These are phyloP conservation scores for Laspeyria flexula DNA, from an alignment of 2,888 invertebrate species.

Conservation along the genomic window DNA sequence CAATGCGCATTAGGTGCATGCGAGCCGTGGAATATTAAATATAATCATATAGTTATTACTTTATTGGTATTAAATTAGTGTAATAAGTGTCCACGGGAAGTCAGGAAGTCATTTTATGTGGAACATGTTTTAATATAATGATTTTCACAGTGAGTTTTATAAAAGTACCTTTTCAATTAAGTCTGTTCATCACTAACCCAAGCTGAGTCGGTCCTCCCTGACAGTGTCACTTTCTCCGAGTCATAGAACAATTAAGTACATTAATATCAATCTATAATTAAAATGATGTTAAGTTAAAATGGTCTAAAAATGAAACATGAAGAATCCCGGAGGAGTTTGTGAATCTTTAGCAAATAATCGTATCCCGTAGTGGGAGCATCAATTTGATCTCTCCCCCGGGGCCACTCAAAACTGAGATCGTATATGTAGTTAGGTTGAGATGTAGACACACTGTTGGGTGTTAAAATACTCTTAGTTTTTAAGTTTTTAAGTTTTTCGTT, in stretches of 20 bases:
- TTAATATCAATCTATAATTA: too few relatives aligned
- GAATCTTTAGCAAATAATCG: slow-evolving; percentile 22
- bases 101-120: too few relatives aligned
- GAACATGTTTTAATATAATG: too few relatives aligned
- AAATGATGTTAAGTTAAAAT: background rate
- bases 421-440: background rate
- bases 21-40: background rate
- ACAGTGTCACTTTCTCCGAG: too few relatives aligned
- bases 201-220: too few relatives aligned
- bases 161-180: too few relatives aligned
- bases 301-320: background rate
- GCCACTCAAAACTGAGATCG: slow-evolving; percentile 26
- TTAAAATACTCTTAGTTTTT: background rate
- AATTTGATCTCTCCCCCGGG: slow-evolving; percentile 15
- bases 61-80: background rate
- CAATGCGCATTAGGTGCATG: slow-evolving; percentile 41
- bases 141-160: too few relatives aligned
- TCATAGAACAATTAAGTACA: too few relatives aligned
- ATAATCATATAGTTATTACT: background rate
- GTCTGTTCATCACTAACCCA: too few relatives aligned
- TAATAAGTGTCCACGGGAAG: background rate
- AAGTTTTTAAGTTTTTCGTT: too few relatives aligned
- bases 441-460: background rate
- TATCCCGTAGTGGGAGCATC: slow-evolving; percentile 11
- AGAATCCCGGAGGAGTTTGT: slow-evolving; percentile 2